Evolutionary conservation across 2,797 vertebrate species (phyloP).

Genomic region (Myiothlypis chrysogaster): DNA sequence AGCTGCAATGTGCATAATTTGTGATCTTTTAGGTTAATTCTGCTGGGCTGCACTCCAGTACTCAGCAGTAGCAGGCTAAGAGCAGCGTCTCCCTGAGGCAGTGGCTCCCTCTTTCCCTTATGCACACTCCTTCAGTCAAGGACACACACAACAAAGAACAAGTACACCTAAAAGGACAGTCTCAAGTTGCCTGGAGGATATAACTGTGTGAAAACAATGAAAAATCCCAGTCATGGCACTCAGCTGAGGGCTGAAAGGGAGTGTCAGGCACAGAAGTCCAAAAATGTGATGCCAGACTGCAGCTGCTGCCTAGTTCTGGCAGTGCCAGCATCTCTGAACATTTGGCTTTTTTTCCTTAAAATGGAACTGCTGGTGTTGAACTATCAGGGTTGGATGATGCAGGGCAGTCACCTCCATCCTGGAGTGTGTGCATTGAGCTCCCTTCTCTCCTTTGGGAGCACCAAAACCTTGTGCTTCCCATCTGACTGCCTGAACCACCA

Average conservation of each 20-base stretch:
- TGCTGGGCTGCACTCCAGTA: slow-evolving; percentile 55
- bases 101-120: not conserved
- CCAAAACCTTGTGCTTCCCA: not conserved
- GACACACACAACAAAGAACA: not conserved
- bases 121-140: not conserved
- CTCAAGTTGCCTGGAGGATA: rapidly evolving
- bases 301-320: not conserved
- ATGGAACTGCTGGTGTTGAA: not conserved
- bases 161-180: not conserved
- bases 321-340: not conserved
- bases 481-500: rapidly evolving
- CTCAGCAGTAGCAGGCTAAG: not conserved
- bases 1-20: slow-evolving; percentile 47
- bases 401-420: not conserved
- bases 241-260: not conserved
- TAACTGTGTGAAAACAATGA: not conserved
- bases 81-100: not conserved
- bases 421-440: rapidly evolving
- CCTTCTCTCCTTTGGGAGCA: not conserved
- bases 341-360: not conserved
- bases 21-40: slow-evolving; percentile 59
- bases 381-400: not conserved
- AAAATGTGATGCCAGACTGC: not conserved
- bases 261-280: not conserved
- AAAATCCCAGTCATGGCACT: not conserved